Evolutionary conservation across 2,888 invertebrate genomes (phyloP), one percentile per base, ranked within the genome.

Genomic region (Acronicta leporina): DNA sequence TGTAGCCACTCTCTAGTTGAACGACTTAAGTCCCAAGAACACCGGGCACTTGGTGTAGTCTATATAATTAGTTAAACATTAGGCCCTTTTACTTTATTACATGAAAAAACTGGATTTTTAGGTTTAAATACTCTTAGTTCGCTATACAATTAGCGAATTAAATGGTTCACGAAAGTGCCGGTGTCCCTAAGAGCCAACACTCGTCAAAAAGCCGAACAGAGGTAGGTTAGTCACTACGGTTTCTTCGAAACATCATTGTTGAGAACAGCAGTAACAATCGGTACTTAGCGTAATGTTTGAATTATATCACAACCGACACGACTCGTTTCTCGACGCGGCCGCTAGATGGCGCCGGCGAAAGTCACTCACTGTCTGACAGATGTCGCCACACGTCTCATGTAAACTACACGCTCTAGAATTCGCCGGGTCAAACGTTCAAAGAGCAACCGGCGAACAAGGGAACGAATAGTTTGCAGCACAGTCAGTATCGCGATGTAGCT

Each of bases 281-380:
- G 77, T 81, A 76, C 78, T 77, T 75, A 69, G 73, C 71, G 46
- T 73, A 73, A 73, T 38, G 76, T 85, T 83, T 20, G 20, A 20
- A 20, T 20, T 76, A 79, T 87, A 87, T 89, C 89, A 91, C 92
- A 92, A 90, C 89, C 87, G 80, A 85, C 89, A 87, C 89, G 86
- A 83, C 85, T 80, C 78, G 77, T 70, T 83, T 81, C 79, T 57
- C 74, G 77, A 67, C 79, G 77, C 77, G 75, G 76, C 78, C 83
- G 77, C 80, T 75, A 87, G 89, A 79, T 85, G 89, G 85, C 90
- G 83, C 80, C 68, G 68, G 55, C 72, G 14, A 63, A 59, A 63
- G 74, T 70, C 69, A 69, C 64, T 55, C 56, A 63, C 56, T 67
- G 65, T 61, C 70, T 68, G 60, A 79, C 58, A 86, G 85, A 79